Conservation (phyloP, 64 coral and sea anemone genomes). For the Anthopleura sola region DNA sequence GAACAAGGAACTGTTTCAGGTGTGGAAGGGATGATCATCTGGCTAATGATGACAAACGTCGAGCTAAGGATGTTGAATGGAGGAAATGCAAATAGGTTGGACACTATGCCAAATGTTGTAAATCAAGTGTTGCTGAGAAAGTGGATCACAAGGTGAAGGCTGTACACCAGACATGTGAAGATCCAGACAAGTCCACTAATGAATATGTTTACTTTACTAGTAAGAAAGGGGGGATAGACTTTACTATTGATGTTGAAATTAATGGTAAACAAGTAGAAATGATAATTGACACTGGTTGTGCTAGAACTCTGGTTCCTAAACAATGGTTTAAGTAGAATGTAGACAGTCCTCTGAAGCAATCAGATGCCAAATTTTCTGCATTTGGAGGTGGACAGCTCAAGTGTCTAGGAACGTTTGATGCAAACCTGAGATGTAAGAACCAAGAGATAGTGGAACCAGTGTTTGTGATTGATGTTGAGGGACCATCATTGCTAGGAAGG, state of each 20-base stretch:
- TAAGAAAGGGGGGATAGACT: slow-evolving; percentile 13
- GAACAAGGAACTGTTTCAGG: slow-evolving; percentile 43
- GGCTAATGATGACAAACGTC: slow-evolving; percentile 45
- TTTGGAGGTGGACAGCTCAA: slow-evolving; percentile 35
- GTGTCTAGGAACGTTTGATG: neutral
- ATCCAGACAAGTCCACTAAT: slow-evolving; percentile 23
- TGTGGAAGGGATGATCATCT: slow-evolving; percentile 57
- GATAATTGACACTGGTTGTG: slow-evolving; percentile 39
- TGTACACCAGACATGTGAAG: slow-evolving; percentile 31
- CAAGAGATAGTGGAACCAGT: slow-evolving; percentile 24
- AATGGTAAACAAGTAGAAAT: slow-evolving; percentile 34
- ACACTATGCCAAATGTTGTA: slow-evolving; percentile 16
- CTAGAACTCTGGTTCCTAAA: slow-evolving; percentile 22
- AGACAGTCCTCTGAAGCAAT: neutral
- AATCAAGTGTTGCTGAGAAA: neutral
- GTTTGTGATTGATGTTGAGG: slow-evolving; percentile 29
- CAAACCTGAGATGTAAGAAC: slow-evolving; percentile 15
- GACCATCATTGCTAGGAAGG: slow-evolving; percentile 1
- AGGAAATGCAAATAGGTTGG: slow-evolving; percentile 23
- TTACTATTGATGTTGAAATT: slow-evolving; percentile 38
- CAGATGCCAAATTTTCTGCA: neutral
- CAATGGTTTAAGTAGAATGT: slow-evolving; percentile 25
- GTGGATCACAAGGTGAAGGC: slow-evolving; percentile 36
- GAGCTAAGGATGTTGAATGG: slow-evolving; percentile 38
- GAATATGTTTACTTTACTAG: slow-evolving; percentile 21